Conservation (phyloP, 2,797 vertebrate species). For the Peromyscus attwateri region DNA sequence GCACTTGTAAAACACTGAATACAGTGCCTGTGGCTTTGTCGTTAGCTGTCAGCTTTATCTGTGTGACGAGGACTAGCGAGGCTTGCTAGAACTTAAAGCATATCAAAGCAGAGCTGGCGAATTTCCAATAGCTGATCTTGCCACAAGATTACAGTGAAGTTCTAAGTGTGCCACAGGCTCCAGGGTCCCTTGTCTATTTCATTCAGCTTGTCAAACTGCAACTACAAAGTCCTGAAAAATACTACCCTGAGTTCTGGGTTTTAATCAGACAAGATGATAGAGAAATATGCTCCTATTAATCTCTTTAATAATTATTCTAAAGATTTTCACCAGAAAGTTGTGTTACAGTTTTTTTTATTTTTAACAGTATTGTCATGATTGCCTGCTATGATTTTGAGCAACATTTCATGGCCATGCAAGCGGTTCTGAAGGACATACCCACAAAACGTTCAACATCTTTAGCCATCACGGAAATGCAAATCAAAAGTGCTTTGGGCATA, state of each 20-base stretch:
- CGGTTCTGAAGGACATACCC: background rate
- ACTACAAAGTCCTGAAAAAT: background rate
- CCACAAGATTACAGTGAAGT: background rate
- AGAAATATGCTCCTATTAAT: background rate
- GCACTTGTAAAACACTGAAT: background rate
- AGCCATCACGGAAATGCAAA: background rate
- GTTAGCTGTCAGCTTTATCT: background rate
- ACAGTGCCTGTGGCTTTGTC: background rate
- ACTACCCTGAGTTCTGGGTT: background rate
- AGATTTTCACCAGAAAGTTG: conserved; percentile 29
- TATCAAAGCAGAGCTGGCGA: background rate
- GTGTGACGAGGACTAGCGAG: background rate
- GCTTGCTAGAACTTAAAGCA: background rate
- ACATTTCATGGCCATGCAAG: background rate
- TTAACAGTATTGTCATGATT: background rate
- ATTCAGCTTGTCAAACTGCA: background rate
- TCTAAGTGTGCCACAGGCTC: background rate
- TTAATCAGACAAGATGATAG: background rate
- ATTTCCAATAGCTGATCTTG: background rate
- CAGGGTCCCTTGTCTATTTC: background rate
- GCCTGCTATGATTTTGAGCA: background rate
- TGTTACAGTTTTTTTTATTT: background rate
- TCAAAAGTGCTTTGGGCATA: background rate
- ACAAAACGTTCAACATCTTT: background rate
- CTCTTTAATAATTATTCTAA: background rate